A percentile compares a stretch with the other conserved stretches of the same genome.
phyloP scores from a whole-genome alignment of 2,113 vertebrate species.

The Osmerus mordax region DNA sequence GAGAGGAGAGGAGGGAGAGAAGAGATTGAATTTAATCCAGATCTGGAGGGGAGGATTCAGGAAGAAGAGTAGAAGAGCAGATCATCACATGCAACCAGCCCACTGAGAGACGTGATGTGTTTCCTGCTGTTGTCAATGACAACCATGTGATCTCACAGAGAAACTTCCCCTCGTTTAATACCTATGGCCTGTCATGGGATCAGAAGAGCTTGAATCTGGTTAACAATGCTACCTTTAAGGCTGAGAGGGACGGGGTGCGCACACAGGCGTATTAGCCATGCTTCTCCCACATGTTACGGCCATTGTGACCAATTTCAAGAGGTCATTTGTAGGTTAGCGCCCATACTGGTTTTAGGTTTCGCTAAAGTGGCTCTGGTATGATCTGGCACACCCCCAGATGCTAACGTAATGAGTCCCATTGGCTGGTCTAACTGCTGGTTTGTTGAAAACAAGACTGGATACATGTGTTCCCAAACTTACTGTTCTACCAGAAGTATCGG shows the following conservation, averaged over 20 bases:
- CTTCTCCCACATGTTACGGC: not conserved
- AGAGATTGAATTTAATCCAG: slow-evolving; percentile 45
- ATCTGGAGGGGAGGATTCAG: slow-evolving; percentile 22
- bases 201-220: not conserved
- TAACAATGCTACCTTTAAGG: slow-evolving; percentile 4
- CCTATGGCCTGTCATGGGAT: not conserved
- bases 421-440: too few relatives aligned
- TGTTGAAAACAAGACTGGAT: too few relatives aligned
- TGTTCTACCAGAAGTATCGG: too few relatives aligned
- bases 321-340: not conserved
- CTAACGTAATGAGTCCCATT: not conserved
- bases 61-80: not conserved
- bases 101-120: not conserved
- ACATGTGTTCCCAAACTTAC: too few relatives aligned
- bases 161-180: not conserved
- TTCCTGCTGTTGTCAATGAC: not conserved
- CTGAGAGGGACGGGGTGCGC: not conserved
- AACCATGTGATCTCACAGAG: not conserved
- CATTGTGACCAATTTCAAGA: not conserved
- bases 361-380: not conserved
- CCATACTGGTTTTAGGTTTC: not conserved
- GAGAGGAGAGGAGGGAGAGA: not conserved
- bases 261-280: not conserved
- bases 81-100: not conserved
- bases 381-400: not conserved